Conservation (phyloP, 2,797 vertebrate genomes). For the Rachycentron canadum region DNA sequence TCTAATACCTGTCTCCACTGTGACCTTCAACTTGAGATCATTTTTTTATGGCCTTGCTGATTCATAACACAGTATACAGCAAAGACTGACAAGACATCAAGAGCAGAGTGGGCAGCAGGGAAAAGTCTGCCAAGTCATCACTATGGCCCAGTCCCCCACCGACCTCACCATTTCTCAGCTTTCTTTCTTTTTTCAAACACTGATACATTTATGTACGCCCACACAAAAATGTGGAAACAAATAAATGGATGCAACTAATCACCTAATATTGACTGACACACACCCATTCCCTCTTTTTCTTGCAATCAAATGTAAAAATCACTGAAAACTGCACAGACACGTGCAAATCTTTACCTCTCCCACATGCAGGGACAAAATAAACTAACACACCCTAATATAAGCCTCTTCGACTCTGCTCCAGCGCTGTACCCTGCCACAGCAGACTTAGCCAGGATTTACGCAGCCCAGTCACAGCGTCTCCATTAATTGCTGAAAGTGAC, state of each 20-base stretch:
- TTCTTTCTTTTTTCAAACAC: conserved; percentile 15
- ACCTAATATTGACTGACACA: conserved; percentile 27
- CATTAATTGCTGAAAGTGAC: conserved; percentile 85
- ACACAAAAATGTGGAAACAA: conserved; percentile 18
- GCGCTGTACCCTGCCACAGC: conserved; percentile 55
- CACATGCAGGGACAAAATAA: conserved; percentile 55
- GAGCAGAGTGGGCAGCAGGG: conserved; percentile 21
- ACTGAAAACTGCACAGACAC: conserved; percentile 27
- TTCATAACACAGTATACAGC: conserved; percentile 24
- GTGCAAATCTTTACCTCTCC: conserved; percentile 30
- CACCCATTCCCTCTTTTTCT: conserved; percentile 28
- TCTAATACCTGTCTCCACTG: conserved; percentile 3
- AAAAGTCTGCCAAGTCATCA: conserved; percentile 35
- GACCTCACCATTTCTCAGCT: conserved; percentile 17
- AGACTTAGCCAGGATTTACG: conserved; percentile 82
- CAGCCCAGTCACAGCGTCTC: conserved; percentile 81
- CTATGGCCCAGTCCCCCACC: background rate
- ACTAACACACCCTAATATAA: conserved; percentile 46
- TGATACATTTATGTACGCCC: conserved; percentile 16
- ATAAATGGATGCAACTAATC: conserved; percentile 20
- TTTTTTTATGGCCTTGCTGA: conserved; percentile 34
- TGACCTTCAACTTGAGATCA: conserved; percentile 22
- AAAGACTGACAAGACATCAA: conserved; percentile 38
- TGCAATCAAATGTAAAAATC: conserved; percentile 32
- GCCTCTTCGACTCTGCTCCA: conserved; percentile 46